Evolutionary conservation across 2,113 vertebrate genomes (phyloP), one percentile per base, ranked within the genome.

Genomic region (Chinchilla lanigera): DNA sequence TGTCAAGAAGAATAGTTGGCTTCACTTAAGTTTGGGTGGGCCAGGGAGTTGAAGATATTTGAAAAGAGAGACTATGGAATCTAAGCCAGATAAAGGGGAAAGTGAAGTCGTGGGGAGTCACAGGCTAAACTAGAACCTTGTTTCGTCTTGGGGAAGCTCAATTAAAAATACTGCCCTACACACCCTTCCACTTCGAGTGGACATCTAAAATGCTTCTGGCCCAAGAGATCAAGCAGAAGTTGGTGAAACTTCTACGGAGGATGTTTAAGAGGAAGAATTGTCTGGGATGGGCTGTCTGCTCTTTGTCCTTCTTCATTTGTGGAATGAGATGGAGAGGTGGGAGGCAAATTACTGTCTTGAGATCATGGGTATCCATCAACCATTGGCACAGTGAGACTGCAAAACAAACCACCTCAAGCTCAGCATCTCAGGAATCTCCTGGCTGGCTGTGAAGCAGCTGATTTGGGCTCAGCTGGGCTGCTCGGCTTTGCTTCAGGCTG

Each of bases 221-320:
- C 14, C 28, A 38, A 47, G 75, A 63, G 52, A 50, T 65, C 16
- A 71, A 65, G 82, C 30, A 67, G 75, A 71, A 44, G 50, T 69
- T 84, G 75, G 52, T 8, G 33, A 88, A 56, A 44, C 12, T 86
- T 78, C 65, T 50, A 0, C 22, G 33, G 52, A 75, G 89, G 63
- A 28, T 83, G 47, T 82, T 92, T 87, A 93, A 92, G 52, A 87
- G 67, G 90, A 83, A 84, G 80, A 33, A 10, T 83, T 67, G 52
- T 41, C 38, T 87, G 81, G 26, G 38, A 47, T 44, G 26, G 82
- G 73, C 38, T 67, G 52, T 90, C 61, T 80, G 75, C 54, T 94
- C 44, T 86, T 83, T 93, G 47, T 81, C 61, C 35, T 73, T 67
- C 24, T 88, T 96, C n/a, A 38, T 61, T 67, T 35, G 54, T 84